Conservation (phyloP, 2,888 invertebrate species). For the Nymphalis urticae region DNA sequence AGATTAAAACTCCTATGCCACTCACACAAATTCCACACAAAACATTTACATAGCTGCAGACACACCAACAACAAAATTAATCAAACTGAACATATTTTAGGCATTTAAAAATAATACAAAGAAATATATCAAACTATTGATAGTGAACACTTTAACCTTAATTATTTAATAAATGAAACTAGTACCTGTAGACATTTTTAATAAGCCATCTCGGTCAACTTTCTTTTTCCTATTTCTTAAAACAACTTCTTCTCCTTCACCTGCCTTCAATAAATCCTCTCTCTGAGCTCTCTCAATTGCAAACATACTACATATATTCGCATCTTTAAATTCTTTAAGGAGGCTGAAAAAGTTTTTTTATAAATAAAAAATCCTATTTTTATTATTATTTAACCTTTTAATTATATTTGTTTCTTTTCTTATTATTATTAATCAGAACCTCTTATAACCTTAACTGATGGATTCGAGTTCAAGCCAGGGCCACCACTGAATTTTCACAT, state of each 20-base stretch:
- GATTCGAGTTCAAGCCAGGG: too few relatives aligned
- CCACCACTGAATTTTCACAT: too few relatives aligned
- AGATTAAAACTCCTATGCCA: too few relatives aligned
- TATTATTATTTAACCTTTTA: not conserved
- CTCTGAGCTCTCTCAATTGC: constrained; percentile 89
- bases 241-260: constrained; percentile 74
- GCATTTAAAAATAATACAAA: too few relatives aligned
- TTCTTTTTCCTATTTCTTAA: constrained; percentile 84
- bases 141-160: too few relatives aligned
- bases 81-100: too few relatives aligned
- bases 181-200: constrained; percentile 84
- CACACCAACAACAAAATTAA: too few relatives aligned
- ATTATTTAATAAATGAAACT: not conserved
- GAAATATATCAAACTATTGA: too few relatives aligned
- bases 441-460: too few relatives aligned
- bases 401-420: not conserved
- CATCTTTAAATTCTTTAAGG: constrained; percentile 88
- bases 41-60: too few relatives aligned
- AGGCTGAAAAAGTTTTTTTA: constrained; percentile 69
- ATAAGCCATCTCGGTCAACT: constrained; percentile 84
- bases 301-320: constrained; percentile 89
- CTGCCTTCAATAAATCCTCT: constrained; percentile 83
- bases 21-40: too few relatives aligned
- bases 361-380: not conserved
- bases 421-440: too few relatives aligned